A percentile compares a stretch with the other conserved stretches of the same genome.
Evolutionary conservation across 2,888 invertebrate species (phyloP).

Genomic region (Lomographa bimaculata): DNA sequence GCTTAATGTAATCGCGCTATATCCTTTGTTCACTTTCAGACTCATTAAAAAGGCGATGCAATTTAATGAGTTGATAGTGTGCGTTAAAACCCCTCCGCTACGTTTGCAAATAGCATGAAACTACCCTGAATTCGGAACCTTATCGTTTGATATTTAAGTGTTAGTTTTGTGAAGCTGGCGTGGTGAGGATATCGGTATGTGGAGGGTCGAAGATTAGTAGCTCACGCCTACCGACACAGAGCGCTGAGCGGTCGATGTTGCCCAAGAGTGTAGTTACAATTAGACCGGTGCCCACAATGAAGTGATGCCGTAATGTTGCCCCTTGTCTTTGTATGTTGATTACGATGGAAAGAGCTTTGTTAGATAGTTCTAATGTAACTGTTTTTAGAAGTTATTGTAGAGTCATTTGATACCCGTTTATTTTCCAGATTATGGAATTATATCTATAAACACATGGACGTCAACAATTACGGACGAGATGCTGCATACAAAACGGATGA

Average conservation of each 20-base stretch:
- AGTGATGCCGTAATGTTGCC: slow-evolving; percentile 81
- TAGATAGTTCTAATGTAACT: slow-evolving; percentile 25
- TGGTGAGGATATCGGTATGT: slow-evolving; percentile 69
- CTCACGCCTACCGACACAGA: slow-evolving; percentile 80
- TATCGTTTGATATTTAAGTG: slow-evolving; percentile 42
- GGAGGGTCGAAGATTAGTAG: slow-evolving; percentile 83
- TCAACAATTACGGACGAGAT: too few relatives aligned
- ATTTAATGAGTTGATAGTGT: slow-evolving; percentile 84
- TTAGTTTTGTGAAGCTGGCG: slow-evolving; percentile 41
- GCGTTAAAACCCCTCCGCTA: slow-evolving; percentile 77
- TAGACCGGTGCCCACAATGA: slow-evolving; percentile 83
- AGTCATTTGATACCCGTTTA: too few relatives aligned
- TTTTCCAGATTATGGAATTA: too few relatives aligned
- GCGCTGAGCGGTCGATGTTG: slow-evolving; percentile 82
- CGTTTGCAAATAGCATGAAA: slow-evolving; percentile 70
- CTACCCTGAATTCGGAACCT: slow-evolving; percentile 42
- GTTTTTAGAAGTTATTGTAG: too few relatives aligned
- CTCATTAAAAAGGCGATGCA: slow-evolving; percentile 84
- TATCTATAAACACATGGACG: too few relatives aligned
- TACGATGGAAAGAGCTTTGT: slow-evolving; percentile 66
- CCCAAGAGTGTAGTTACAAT: slow-evolving; percentile 84
- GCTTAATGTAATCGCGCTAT: slow-evolving; percentile 82
- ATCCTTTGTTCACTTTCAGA: slow-evolving; percentile 84
- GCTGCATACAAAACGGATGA: too few relatives aligned
- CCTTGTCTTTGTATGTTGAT: slow-evolving; percentile 82